Evolutionary conservation across 2,797 vertebrate species (phyloP).

Genomic region (Sciaenops ocellatus): DNA sequence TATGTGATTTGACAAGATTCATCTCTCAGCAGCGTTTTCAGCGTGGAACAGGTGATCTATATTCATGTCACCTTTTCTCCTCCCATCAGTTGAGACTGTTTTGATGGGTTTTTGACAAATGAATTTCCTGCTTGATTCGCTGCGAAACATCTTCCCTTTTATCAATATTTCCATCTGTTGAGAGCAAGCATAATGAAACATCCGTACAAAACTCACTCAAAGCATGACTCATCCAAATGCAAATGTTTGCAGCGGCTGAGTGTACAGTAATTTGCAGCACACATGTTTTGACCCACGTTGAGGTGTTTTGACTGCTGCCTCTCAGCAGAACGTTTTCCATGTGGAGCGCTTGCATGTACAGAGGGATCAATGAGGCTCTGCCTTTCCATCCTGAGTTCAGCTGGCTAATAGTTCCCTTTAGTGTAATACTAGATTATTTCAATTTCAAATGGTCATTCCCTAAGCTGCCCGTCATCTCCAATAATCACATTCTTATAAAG

Average conservation of each 20-base stretch:
- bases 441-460: slow-evolving; percentile 61
- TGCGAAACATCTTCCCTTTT: slow-evolving; percentile 13
- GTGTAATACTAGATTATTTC: slow-evolving; percentile 64
- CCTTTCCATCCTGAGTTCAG: slow-evolving; percentile 48
- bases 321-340: slow-evolving; percentile 27
- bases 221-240: slow-evolving; percentile 40
- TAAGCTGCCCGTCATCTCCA: slow-evolving; percentile 51
- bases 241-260: slow-evolving; percentile 39
- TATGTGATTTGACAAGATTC: slow-evolving; percentile 16
- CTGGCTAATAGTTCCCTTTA: slow-evolving; percentile 60
- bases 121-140: slow-evolving; percentile 58
- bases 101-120: slow-evolving; percentile 62
- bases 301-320: slow-evolving; percentile 52
- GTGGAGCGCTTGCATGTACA: slow-evolving; percentile 20
- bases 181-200: slow-evolving; percentile 54
- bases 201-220: slow-evolving; percentile 28
- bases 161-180: slow-evolving; percentile 66
- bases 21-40: slow-evolving; percentile 35
- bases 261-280: slow-evolving; percentile 12
- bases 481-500: slow-evolving; percentile 54
- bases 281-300: slow-evolving; percentile 43
- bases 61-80: slow-evolving; percentile 52
- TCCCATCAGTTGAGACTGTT: slow-evolving; percentile 29
- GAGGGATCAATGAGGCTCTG: slow-evolving; percentile 43
- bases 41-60: slow-evolving; percentile 32